These are phyloP conservation scores for Platycheirus rosarum DNA, from an alignment of 2,888 invertebrate genomes.

Conservation along the genomic window DNA sequence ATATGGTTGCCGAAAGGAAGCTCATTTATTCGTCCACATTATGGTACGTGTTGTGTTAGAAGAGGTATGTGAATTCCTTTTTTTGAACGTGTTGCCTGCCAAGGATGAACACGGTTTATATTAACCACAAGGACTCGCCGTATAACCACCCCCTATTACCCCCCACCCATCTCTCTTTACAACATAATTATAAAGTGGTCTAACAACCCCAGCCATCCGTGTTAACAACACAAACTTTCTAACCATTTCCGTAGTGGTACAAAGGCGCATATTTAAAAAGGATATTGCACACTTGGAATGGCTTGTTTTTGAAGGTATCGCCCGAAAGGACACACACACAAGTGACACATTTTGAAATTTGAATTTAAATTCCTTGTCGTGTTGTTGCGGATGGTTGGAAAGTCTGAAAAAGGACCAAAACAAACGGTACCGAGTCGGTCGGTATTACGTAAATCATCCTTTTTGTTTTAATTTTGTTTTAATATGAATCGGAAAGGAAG, in stretches of 20 bases:
- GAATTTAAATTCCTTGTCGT: constrained; percentile 5
- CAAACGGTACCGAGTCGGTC: constrained; percentile 13
- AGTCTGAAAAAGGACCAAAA: constrained; percentile 4
- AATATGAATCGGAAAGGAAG: constrained; percentile 51
- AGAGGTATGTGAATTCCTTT: constrained; percentile 3
- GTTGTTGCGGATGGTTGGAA: not conserved
- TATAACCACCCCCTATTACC: not conserved
- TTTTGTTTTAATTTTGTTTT: constrained; percentile 34
- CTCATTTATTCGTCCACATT: constrained; percentile 27
- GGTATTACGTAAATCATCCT: constrained; percentile 52
- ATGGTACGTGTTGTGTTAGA: not conserved
- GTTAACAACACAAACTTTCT: constrained; percentile 38
- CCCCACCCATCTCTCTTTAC: not conserved
- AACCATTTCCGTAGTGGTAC: constrained; percentile 1
- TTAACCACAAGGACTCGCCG: constrained; percentile 12
- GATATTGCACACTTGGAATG: not conserved
- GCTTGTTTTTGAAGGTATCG: not conserved
- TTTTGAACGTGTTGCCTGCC: constrained; percentile 37
- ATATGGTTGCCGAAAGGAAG: constrained; percentile 35
- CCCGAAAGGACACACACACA: not conserved
- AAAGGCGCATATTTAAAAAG: not conserved
- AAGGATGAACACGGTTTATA: constrained; percentile 41
- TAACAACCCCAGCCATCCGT: constrained; percentile 42
- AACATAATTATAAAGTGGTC: constrained; percentile 62
- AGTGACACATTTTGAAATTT: constrained; percentile 26